Conservation (phyloP, 2,888 invertebrate genomes). For the Apamea epomidion region DNA sequence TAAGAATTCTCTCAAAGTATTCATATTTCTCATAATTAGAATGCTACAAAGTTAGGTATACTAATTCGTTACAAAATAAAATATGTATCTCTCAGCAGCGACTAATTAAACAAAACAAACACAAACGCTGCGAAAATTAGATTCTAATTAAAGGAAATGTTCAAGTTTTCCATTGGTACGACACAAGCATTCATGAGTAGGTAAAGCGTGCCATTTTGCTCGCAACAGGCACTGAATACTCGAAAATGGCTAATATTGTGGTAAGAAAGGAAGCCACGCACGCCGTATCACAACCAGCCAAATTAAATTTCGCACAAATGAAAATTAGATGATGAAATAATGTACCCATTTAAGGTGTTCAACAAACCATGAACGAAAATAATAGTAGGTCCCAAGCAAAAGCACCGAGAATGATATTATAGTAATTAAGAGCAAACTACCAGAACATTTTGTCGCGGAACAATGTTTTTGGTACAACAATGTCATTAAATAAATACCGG, state of each 20-base stretch:
- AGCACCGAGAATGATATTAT: constrained; percentile 78
- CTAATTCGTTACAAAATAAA: constrained; percentile 18
- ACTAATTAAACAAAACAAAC: constrained; percentile 63
- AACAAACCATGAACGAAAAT: constrained; percentile 84
- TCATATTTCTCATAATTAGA: constrained; percentile 5
- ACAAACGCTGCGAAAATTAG: constrained; percentile 70
- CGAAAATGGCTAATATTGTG: constrained; percentile 70
- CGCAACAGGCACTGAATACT: constrained; percentile 66
- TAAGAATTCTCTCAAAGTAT: not conserved
- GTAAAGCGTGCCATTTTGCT: constrained; percentile 75
- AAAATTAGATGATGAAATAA: constrained; percentile 75
- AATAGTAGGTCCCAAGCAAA: constrained; percentile 71
- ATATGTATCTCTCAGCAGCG: constrained; percentile 24
- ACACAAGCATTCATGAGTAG: constrained; percentile 75
- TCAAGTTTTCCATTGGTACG: constrained; percentile 63
- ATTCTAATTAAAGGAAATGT: constrained; percentile 77
- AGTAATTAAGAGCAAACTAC: constrained; percentile 81
- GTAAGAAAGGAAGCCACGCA: constrained; percentile 58
- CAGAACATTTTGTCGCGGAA: constrained; percentile 79
- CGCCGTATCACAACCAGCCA: constrained; percentile 63
- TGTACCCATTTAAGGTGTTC: constrained; percentile 77
- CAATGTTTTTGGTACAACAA: constrained; percentile 78
- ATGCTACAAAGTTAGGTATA: not conserved
- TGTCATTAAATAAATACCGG: constrained; percentile 75
- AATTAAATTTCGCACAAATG: constrained; percentile 80